These are phyloP conservation scores for Dinoponera quadriceps DNA, from an alignment of 1,140 invertebrate species.

Conservation along the genomic window DNA sequence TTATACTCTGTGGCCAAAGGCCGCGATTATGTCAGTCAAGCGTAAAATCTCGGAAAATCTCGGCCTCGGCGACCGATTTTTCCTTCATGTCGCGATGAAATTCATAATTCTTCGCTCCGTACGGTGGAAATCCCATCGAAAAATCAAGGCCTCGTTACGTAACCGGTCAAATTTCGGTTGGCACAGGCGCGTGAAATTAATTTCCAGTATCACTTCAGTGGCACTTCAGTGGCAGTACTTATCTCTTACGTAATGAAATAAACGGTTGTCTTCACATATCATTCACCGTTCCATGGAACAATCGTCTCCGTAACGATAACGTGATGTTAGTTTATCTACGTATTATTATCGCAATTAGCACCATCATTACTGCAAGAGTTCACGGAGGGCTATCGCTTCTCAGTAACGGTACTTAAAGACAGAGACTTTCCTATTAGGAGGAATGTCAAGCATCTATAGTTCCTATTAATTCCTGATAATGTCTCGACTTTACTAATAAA, in stretches of 20 bases:
- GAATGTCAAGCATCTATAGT: too few species aligned
- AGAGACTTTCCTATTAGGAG: too few species aligned
- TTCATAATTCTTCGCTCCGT: background rate
- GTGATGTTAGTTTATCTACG: background rate
- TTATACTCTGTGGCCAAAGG: conserved; percentile 62
- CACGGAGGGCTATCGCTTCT: too few species aligned
- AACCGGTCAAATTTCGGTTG: conserved; percentile 30
- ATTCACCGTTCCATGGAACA: conserved; percentile 3
- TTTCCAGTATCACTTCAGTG: background rate
- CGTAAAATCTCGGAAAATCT: conserved; percentile 38
- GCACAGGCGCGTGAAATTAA: conserved; percentile 22
- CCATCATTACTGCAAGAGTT: background rate
- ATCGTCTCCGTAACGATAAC: conserved; percentile 12
- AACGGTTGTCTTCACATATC: conserved; percentile 17
- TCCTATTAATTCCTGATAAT: too few species aligned
- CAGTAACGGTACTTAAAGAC: too few species aligned
- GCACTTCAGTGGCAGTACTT: conserved; percentile 15
- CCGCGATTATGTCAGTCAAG: conserved; percentile 55
- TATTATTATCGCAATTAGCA: conserved; percentile 32
- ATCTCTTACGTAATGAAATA: conserved; percentile 51
- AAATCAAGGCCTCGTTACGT: conserved; percentile 24
- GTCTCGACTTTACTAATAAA: too few species aligned
- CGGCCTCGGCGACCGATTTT: conserved; percentile 20
- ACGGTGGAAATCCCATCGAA: background rate
- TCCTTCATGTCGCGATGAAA: background rate